Evolutionary conservation across 2,113 vertebrate genomes (phyloP), one percentile per base, ranked within the genome.

Genomic region (Capreolus pygargus): DNA sequence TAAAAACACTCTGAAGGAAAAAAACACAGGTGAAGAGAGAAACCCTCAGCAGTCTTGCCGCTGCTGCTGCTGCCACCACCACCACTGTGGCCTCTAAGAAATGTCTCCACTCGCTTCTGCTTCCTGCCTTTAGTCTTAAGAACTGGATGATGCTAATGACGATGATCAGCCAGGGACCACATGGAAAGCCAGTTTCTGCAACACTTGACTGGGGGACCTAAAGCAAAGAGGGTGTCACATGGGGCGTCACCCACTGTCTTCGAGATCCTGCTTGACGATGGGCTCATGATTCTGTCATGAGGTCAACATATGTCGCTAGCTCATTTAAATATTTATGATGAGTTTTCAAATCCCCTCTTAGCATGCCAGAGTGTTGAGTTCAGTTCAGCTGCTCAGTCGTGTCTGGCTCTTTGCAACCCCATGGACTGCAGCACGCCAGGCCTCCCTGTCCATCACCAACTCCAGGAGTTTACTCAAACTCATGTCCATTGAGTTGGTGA

Each of bases 261-360:
- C 43, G 28, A 67, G 47, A 89, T 83, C 91, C 60, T 19, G 43
- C 79, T 92, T 33, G 47, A 27, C 0, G 1, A 45, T 74, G 45
- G 70, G 64, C 58, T 95, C 28, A 9, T 90, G 61, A 94, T 94
- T 89, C 86, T 86, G 61, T 95, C 97, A 92, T 92, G 79, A 96
- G 52, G 79, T 79, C 92, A 96, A 90, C 60, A 79, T 79, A 86
- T 83, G 92, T 96, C 67, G 15, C 36, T 79, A 70, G 58, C 90
- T 96, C 28, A 94, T 81, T 95, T 87, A 89, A 97, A 96, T 97
- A 96, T 92, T 89, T 83, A 70, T 54, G 61, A 92, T 87, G 70
- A 52, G 33, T 87, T 95, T 85, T 39, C 39, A 86, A 84, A 95
- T 86, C 52, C 78, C 78, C 58, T 86, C n/a, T 95, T 52, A 82